Base-by-base conservation (phyloP, 1,140 invertebrate genomes). In the Coenobita brevimanus region DNA sequence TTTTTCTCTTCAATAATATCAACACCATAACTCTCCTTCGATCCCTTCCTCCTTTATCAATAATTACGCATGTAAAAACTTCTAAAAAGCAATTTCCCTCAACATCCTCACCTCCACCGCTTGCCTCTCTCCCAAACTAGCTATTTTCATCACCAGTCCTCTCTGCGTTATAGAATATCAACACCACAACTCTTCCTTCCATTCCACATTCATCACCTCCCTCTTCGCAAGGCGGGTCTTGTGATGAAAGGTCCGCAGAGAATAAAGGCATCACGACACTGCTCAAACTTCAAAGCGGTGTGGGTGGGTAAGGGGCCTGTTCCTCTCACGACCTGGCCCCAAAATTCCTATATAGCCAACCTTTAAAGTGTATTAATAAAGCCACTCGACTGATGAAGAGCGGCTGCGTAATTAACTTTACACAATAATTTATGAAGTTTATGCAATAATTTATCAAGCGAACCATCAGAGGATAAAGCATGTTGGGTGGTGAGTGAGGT, bases 351-450 rank as follows among this genome's bases (percentile, higher is more conserved):
- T 50, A 69, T 71, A 71, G 62, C 46, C 46, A 6, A 69, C n/a
- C 27, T 62, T 27, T 21, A 38, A 71, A 38, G 67, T 10, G 36
- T 82, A 54, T 54, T 71, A 82, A 82, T 85, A 85, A 85, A 85
- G 54, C 82, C 24, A 33, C 60, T 67, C 71, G 6, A 76, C 82
- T 85, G 82, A 85, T 85, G 82, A 85, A 85, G 82, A 85, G 57
- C 64, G 82, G 57, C 82, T 46, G 71, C 82, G 33, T 78, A 85
- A 85, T 85, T 85, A 85, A 85, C 36, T 82, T 38, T 82, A 69
- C 50, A 82, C 43, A 85, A 85, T 85, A 75, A 85, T 85, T 85
- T 62, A 85, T 85, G n/a, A 75, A 50, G 62, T 82, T 38, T 82
- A 82, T 82, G 67, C 43, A 85, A 85, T 85, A 75, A 85, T 85